Evolutionary conservation across 2,113 vertebrate species (phyloP).

Genomic region (Poeciliopsis occidentalis): DNA sequence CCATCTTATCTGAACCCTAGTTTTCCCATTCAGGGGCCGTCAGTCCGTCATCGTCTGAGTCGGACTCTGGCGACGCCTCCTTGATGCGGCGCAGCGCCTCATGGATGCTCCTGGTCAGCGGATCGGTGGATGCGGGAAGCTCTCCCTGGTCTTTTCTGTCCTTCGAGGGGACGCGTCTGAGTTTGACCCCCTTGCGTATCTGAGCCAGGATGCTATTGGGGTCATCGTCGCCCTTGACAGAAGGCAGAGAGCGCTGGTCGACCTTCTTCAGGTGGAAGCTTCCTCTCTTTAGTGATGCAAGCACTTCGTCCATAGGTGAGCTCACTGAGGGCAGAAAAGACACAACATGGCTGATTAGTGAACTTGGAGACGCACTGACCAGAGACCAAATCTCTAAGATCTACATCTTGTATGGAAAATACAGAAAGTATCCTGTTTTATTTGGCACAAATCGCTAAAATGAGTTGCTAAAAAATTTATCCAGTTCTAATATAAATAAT

Average conservation of each 20-base stretch:
- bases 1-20: slow-evolving; percentile 67
- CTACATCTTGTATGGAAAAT: not conserved
- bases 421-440: not conserved
- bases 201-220: slow-evolving; percentile 96
- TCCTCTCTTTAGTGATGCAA: slow-evolving; percentile 96
- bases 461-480: not conserved
- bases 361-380: not conserved
- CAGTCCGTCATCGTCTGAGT: slow-evolving; percentile 92
- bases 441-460: not conserved
- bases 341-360: slow-evolving; percentile 7
- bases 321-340: slow-evolving; percentile 81
- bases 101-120: slow-evolving; percentile 95
- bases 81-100: slow-evolving; percentile 96
- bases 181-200: slow-evolving; percentile 95
- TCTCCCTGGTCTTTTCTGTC: slow-evolving; percentile 86
- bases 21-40: slow-evolving; percentile 93
- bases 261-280: slow-evolving; percentile 96
- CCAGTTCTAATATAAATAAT: not conserved
- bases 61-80: slow-evolving; percentile 96
- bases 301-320: slow-evolving; percentile 98
- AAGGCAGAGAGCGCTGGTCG: slow-evolving; percentile 86
- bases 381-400: not conserved
- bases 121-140: slow-evolving; percentile 84
- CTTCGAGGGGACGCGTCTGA: slow-evolving; percentile 88
- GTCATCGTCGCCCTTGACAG: slow-evolving; percentile 88